Conservation (phyloP, 2,888 invertebrate species). For the Himalopsyche kuldschensis region DNA sequence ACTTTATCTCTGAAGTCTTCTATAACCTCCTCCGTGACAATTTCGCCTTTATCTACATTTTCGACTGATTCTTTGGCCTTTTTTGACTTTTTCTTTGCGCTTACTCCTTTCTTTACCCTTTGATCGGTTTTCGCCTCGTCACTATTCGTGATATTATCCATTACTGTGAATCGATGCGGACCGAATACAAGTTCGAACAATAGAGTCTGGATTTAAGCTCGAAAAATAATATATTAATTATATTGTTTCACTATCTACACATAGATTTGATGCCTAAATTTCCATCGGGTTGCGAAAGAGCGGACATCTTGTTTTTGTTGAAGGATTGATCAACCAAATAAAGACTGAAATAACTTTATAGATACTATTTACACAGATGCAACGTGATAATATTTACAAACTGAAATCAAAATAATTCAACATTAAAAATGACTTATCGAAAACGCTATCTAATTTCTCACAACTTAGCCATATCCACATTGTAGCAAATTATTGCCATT, state of each 20-base stretch:
- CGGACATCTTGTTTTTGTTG: slow-evolving; percentile 36
- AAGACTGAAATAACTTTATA: neutral
- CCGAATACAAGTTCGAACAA: neutral
- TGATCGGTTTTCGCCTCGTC: slow-evolving; percentile 15
- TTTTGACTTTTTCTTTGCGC: slow-evolving; percentile 33
- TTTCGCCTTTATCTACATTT: slow-evolving; percentile 20
- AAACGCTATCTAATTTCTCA: slow-evolving; percentile 22
- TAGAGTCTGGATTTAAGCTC: neutral
- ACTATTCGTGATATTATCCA: slow-evolving; percentile 32
- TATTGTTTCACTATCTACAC: slow-evolving; percentile 26
- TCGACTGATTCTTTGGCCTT: slow-evolving; percentile 32
- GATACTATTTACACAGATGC: neutral
- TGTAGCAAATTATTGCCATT: slow-evolving; percentile 25
- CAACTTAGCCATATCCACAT: slow-evolving; percentile 34
- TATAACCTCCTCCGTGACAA: slow-evolving; percentile 9
- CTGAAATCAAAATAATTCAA: slow-evolving; percentile 5
- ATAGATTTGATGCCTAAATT: slow-evolving; percentile 11
- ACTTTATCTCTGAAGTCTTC: slow-evolving; percentile 28
- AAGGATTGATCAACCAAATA: slow-evolving; percentile 24
- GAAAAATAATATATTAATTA: neutral
- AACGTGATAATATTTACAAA: slow-evolving; percentile 9
- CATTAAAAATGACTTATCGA: slow-evolving; percentile 19
- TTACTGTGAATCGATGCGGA: slow-evolving; percentile 11
- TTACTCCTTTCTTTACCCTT: slow-evolving; percentile 21
- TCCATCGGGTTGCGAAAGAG: slow-evolving; percentile 31